A percentile compares a stretch with the other conserved stretches of the same genome.
Evolutionary conservation across 1,140 invertebrate species (phyloP).

Genomic region (Camponotus floridanus): DNA sequence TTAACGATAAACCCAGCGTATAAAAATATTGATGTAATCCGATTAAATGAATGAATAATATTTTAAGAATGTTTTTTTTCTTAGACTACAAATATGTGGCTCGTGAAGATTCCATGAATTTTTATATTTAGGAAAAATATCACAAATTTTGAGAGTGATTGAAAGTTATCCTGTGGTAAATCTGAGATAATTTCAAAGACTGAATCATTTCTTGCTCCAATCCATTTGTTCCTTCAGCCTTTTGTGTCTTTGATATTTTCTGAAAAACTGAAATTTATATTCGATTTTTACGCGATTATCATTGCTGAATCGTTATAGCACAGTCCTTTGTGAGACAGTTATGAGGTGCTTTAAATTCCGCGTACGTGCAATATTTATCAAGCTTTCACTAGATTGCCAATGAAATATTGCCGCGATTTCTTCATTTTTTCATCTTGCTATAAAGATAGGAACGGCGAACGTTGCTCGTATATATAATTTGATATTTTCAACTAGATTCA

Average conservation of each 20-base stretch:
- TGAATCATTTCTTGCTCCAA: not conserved
- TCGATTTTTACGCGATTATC: not conserved
- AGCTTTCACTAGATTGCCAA: constrained; percentile 44
- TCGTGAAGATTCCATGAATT: not conserved
- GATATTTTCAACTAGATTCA: not conserved
- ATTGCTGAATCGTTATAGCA: not conserved
- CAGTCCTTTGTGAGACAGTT: constrained; percentile 22
- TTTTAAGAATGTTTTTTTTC: not conserved
- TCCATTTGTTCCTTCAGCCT: not conserved
- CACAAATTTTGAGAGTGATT: not conserved
- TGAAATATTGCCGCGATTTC: not conserved
- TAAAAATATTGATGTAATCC: not conserved
- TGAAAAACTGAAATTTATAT: constrained; percentile 52
- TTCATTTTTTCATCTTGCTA: constrained; percentile 26
- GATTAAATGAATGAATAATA: constrained; percentile 3
- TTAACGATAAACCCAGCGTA: not conserved
- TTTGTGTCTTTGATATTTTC: constrained; percentile 5
- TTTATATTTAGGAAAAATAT: not conserved
- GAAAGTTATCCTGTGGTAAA: not conserved
- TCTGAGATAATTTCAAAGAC: not conserved
- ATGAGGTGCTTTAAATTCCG: constrained; percentile 19
- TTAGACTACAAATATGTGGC: not conserved
- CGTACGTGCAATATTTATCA: not conserved
- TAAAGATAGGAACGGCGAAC: not conserved
- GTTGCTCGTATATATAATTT: not conserved